These are phyloP conservation scores for Botrylloides violaceus DNA, from an alignment of 23 tunicate genomes.

Conservation along the genomic window DNA sequence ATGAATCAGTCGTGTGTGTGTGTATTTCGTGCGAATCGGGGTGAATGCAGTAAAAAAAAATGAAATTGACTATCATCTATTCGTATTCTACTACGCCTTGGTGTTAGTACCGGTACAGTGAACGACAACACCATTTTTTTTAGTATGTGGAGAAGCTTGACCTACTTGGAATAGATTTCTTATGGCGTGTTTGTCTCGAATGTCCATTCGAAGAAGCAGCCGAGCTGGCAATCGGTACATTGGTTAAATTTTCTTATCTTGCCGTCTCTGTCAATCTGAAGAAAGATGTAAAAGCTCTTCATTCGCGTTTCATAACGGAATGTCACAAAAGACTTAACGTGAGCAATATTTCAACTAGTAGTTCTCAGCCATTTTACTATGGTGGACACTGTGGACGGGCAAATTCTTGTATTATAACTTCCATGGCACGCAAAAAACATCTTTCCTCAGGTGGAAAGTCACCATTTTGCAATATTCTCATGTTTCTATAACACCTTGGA, in stretches of 20 bases:
- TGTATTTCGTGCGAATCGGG: no score
- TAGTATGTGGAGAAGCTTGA: slow-evolving; percentile 72
- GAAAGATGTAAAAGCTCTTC: slow-evolving; percentile 38
- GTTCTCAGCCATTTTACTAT: no score
- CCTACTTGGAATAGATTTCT: slow-evolving; percentile 48
- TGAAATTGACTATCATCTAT: background rate
- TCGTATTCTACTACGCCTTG: no score
- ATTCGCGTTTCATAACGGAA: slow-evolving; percentile 52
- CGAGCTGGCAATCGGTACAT: slow-evolving; percentile 28
- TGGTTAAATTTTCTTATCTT: slow-evolving; percentile 56
- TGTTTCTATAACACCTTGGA: no score
- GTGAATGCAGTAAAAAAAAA: background rate
- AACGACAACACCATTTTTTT: background rate
- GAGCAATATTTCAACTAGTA: background rate
- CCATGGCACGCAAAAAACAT: no score
- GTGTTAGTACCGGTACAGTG: no score
- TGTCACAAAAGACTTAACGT: slow-evolving; percentile 73
- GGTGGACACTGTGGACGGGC: no score
- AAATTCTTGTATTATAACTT: no score
- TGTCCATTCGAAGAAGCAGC: slow-evolving; percentile 49
- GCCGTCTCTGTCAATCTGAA: slow-evolving; percentile 51
- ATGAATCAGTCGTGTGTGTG: no score
- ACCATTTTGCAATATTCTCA: no score
- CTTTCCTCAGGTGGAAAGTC: no score
- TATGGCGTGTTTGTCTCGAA: slow-evolving; percentile 77